A percentile compares a stretch with the other conserved stretches of the same genome.
Evolutionary conservation across 1,140 invertebrate species (phyloP).

Genomic region (Harlomillsia oculata): DNA sequence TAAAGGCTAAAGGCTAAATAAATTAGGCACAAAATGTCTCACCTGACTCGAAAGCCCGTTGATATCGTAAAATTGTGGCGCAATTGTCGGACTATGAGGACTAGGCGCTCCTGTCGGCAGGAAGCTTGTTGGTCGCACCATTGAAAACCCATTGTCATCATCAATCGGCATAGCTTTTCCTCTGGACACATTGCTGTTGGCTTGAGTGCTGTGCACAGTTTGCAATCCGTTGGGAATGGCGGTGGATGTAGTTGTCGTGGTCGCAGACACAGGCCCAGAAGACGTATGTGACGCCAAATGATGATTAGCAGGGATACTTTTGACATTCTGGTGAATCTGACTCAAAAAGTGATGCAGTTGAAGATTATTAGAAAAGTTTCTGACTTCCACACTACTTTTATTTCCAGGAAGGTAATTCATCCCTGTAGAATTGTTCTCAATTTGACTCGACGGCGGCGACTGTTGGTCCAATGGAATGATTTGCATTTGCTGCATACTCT

Average conservation of each 20-base stretch:
- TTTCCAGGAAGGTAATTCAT: not conserved
- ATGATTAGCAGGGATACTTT: constrained; percentile 20
- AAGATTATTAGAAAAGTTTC: constrained; percentile 23
- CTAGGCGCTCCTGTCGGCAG: constrained; percentile 27
- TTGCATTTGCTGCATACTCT: constrained; percentile 52
- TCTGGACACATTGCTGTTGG: constrained; percentile 19
- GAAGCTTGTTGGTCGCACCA: constrained; percentile 28
- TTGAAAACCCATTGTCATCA: constrained; percentile 13
- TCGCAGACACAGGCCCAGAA: constrained; percentile 5
- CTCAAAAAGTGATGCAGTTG: constrained; percentile 30
- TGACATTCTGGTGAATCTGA: constrained; percentile 29
- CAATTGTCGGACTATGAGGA: not conserved
- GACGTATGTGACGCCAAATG: constrained; percentile 4
- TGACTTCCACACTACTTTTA: not conserved
- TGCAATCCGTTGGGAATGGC: constrained; percentile 17
- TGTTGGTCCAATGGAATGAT: constrained; percentile 57
- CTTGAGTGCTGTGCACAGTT: constrained; percentile 19
- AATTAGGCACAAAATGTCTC: not conserved
- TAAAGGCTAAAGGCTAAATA: no score
- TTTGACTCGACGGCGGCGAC: constrained; percentile 25
- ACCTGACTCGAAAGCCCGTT: not conserved
- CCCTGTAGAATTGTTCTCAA: constrained; percentile 13
- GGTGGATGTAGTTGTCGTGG: constrained; percentile 15
- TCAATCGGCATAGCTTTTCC: constrained; percentile 20
- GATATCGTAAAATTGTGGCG: not conserved